A percentile compares a stretch with the other conserved stretches of the same genome.
These are phyloP conservation scores for Ypsolopha scabrella DNA, from an alignment of 2,888 invertebrate species.

Conservation along the genomic window DNA sequence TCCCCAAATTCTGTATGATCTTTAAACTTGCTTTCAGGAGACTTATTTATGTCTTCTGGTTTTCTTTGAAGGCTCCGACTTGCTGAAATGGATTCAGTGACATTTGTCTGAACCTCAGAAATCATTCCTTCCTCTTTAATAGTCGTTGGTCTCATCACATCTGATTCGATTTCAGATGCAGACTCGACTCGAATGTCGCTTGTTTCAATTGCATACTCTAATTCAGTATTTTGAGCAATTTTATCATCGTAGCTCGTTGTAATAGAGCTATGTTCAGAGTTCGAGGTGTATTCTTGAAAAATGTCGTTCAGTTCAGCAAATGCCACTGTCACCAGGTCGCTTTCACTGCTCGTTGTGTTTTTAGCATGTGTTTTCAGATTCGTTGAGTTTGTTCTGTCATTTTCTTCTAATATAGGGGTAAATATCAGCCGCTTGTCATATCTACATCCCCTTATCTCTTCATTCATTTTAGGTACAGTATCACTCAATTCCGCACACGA, in stretches of 20 bases:
- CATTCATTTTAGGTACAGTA: constrained; percentile 21
- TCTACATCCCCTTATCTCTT: constrained; percentile 31
- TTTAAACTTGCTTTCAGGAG: constrained; percentile 10
- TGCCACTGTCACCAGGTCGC: constrained; percentile 51
- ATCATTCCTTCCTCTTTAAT: constrained; percentile 49
- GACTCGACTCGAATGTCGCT: constrained; percentile 51
- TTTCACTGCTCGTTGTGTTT: constrained; percentile 17
- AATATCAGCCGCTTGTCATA: constrained; percentile 43
- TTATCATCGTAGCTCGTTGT: constrained; percentile 21
- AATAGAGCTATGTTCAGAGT: constrained; percentile 31
- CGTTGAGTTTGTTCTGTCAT: constrained; percentile 37
- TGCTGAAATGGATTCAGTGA: constrained; percentile 66
- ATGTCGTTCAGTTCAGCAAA: constrained; percentile 59
- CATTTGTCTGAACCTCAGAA: constrained; percentile 67
- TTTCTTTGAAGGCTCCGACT: constrained; percentile 52
- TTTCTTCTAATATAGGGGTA: constrained; percentile 60
- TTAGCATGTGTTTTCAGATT: constrained; percentile 30
- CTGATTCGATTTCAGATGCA: constrained; percentile 56
- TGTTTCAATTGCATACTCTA: constrained; percentile 21
- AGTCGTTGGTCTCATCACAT: constrained; percentile 57
- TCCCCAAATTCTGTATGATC: constrained; percentile 39
- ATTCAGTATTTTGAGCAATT: constrained; percentile 15
- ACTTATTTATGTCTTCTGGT: constrained; percentile 5
- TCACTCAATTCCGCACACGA: constrained; percentile 35
- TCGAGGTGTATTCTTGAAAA: constrained; percentile 45